Conservation (phyloP, 2,888 invertebrate species). For the Labia minor region DNA sequence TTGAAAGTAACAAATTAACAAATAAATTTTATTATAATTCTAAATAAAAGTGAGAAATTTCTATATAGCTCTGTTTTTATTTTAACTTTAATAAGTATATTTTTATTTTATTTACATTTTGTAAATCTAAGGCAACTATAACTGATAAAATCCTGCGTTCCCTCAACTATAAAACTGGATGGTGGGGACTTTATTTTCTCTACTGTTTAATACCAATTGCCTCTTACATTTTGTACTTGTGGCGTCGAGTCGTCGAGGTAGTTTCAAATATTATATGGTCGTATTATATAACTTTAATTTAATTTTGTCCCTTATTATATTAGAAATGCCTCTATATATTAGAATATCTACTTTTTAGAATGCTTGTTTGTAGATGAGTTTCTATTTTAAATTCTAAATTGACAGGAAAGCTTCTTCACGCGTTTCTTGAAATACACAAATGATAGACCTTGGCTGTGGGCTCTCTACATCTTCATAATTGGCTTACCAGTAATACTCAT, state of each 20-base stretch:
- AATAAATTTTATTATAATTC: too few species aligned
- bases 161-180: slow-evolving; percentile 67
- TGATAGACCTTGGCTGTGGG: slow-evolving; percentile 86
- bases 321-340: too few species aligned
- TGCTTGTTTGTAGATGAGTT: background rate
- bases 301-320: too few species aligned
- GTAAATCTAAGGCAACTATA: slow-evolving; percentile 54
- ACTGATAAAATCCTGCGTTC: slow-evolving; percentile 64
- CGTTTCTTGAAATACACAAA: slow-evolving; percentile 65
- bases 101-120: too few species aligned
- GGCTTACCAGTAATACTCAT: slow-evolving; percentile 68
- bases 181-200: slow-evolving; percentile 67
- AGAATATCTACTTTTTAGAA: too few species aligned
- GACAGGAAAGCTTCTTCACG: slow-evolving; percentile 68
- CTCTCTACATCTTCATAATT: slow-evolving; percentile 64
- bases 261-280: too few species aligned
- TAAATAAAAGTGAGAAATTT: too few species aligned
- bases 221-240: slow-evolving; percentile 58
- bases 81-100: too few species aligned
- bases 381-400: slow-evolving; percentile 30
- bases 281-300: too few species aligned
- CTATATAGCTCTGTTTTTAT: too few species aligned
- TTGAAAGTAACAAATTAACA: too few species aligned
- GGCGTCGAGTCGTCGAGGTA: slow-evolving; percentile 58
- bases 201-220: slow-evolving; percentile 64